Conservation (phyloP, 2,797 vertebrate genomes). For the Betta splendens region DNA sequence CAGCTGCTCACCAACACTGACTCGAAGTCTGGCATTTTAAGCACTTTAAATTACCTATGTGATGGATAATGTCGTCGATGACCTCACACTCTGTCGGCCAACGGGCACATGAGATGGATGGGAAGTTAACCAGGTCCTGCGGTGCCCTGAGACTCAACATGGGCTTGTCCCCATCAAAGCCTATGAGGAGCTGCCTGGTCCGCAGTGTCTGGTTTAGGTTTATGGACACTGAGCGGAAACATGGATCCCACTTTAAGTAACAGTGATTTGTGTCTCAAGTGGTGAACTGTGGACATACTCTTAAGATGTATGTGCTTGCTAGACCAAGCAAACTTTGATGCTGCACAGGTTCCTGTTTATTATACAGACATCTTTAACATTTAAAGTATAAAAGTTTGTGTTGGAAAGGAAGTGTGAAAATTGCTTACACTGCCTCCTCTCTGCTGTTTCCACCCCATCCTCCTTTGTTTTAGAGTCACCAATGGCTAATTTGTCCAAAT, state of each 20-base stretch:
- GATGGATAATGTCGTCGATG: constrained; percentile 82
- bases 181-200: constrained; percentile 76
- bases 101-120: constrained; percentile 60
- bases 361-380: no score
- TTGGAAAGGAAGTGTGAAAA: no score
- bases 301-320: constrained; percentile 21
- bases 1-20: neutral
- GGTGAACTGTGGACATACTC: no score
- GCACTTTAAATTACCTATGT: constrained; percentile 82
- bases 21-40: no score
- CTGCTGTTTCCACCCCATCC: constrained; percentile 31
- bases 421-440: constrained; percentile 71
- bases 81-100: constrained; percentile 94
- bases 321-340: constrained; percentile 3
- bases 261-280: neutral
- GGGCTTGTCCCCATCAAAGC: constrained; percentile 63
- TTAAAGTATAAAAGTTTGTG: no score
- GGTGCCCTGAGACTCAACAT: constrained; percentile 81
- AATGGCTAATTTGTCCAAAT: constrained; percentile 49
- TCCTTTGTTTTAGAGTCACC: constrained; percentile 46
- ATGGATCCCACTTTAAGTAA: constrained; percentile 22
- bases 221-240: constrained; percentile 69
- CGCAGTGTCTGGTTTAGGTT: constrained; percentile 57
- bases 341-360: no score
- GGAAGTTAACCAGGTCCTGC: constrained; percentile 77